phyloP scores from a whole-genome alignment of 2,888 invertebrate genomes.

The Agonopterix alstromeriana region DNA sequence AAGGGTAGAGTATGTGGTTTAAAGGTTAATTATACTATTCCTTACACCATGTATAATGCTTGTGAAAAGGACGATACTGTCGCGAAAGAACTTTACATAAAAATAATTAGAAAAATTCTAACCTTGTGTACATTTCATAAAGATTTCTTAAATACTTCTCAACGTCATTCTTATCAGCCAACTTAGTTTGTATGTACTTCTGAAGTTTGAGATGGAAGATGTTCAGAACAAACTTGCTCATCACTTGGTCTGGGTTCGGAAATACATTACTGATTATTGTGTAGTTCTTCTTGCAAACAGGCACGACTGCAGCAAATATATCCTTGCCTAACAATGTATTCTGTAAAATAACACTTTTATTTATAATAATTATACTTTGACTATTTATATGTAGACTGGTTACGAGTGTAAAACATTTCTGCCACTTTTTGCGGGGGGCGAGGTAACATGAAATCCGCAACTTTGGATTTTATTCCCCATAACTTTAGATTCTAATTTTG shows the following conservation, averaged over 20 bases:
- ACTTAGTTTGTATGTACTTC: conserved; percentile 88
- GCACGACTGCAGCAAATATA: conserved; percentile 92
- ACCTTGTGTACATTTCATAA: conserved; percentile 94
- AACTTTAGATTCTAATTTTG: too few relatives aligned
- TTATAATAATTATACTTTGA: too few relatives aligned
- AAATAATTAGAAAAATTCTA: conserved; percentile 19
- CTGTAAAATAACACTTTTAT: conserved; percentile 56
- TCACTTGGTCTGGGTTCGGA: conserved; percentile 96
- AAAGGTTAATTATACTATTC: too few relatives aligned
- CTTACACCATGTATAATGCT: too few relatives aligned
- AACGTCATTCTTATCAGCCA: conserved; percentile 88
- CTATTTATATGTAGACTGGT: too few relatives aligned
- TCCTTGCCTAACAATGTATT: conserved; percentile 91
- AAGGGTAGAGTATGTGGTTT: too few relatives aligned
- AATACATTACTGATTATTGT: conserved; percentile 92
- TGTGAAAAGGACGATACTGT: not conserved
- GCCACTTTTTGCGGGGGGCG: too few relatives aligned
- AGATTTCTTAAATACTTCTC: conserved; percentile 93
- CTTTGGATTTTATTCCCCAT: too few relatives aligned
- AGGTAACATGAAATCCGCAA: too few relatives aligned
- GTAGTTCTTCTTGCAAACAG: conserved; percentile 92
- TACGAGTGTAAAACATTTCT: too few relatives aligned
- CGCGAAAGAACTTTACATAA: not conserved
- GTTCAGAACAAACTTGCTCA: conserved; percentile 98
- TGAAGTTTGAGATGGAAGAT: conserved; percentile 94